Base-by-base conservation (phyloP, 2,888 invertebrate species). In the Syritta pipiens region DNA sequence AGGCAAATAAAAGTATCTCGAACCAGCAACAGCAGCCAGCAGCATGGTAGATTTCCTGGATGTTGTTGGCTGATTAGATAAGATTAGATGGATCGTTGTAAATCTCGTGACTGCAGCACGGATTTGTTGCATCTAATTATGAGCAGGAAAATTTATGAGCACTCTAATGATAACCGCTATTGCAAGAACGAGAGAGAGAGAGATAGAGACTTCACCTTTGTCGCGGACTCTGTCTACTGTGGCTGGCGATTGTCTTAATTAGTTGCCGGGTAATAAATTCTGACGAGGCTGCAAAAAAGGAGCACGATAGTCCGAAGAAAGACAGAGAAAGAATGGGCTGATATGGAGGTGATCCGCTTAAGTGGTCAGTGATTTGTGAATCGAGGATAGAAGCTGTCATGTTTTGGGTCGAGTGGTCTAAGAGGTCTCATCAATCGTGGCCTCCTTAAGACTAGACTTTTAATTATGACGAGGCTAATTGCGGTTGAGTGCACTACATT, bases 91-190 rank as follows among this genome's bases (percentile, higher is more conserved):
- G 28, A 57, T 51, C 22, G 40, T 30, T 37, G 20, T 69, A 51
- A 51, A 42, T 69, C 60, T 60, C 51, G 24, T 60, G 49, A 42
- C 17, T 22, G 6, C 10, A 46, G 53, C 53, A 14, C 6, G 26
- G 28, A 71, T 53, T 62, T 46, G 53, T 17, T 53, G 71, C 53
- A 62, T 53, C 71, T 62, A 62, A 62, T 62, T 62, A 62, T 53
- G 71, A 71, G 46, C 26, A 19, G 1, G 57, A 7, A 2, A 40
- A 55, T 72, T 55, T 63, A 63, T 40, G 53, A 40, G 44, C 9
- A 5, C 59, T 19, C 4, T 42, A 42, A 71, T 46, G 53, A 71
- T 71, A 62, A 37, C 51, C 71, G 53, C 46, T 28, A n/a, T n/a
- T n/a, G n/a, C n/a, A n/a, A n/a, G n/a, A n/a, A n/a, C n/a, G n/a